Evolutionary conservation across 2,888 invertebrate species (phyloP).

Genomic region (Conus canariensis): DNA sequence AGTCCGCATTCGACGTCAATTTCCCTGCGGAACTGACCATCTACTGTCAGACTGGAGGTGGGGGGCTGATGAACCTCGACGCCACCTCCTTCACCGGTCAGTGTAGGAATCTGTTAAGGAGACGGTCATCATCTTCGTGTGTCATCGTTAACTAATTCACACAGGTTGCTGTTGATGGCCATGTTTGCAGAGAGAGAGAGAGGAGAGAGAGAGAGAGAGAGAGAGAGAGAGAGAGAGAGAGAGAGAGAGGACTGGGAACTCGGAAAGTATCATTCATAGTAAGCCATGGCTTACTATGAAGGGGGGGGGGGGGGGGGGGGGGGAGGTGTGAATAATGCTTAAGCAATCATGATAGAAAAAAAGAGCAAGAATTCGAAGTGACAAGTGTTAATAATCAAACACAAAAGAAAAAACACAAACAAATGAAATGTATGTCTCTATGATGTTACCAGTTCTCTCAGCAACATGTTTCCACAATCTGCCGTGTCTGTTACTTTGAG

Average conservation of each 20-base stretch:
- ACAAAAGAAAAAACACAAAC: too few relatives aligned
- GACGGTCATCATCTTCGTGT: not conserved
- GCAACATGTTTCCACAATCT: too few relatives aligned
- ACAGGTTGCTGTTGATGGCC: too few relatives aligned
- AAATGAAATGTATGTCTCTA: too few relatives aligned
- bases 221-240: not conserved
- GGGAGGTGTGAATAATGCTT: not conserved
- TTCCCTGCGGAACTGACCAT: conserved; percentile 47
- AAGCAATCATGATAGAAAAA: too few relatives aligned
- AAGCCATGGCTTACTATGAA: not conserved
- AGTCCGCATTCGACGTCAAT: conserved; percentile 49
- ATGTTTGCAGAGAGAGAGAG: not conserved
- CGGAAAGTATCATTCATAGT: too few relatives aligned
- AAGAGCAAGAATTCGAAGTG: too few relatives aligned
- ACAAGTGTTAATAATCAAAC: too few relatives aligned
- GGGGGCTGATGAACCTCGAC: not conserved
- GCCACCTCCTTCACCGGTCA: conserved; percentile 26
- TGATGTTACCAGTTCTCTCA: too few relatives aligned
- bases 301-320: conserved; percentile 28
- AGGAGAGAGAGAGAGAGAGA: not conserved
- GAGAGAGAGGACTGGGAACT: too few relatives aligned
- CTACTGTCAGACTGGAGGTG: conserved; percentile 33
- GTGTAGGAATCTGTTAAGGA: not conserved
- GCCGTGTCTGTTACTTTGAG: too few relatives aligned
- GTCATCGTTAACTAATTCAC: conserved; percentile 7